These are phyloP conservation scores for Camponotus fellah DNA, from an alignment of 2,888 invertebrate species.

Conservation along the genomic window DNA sequence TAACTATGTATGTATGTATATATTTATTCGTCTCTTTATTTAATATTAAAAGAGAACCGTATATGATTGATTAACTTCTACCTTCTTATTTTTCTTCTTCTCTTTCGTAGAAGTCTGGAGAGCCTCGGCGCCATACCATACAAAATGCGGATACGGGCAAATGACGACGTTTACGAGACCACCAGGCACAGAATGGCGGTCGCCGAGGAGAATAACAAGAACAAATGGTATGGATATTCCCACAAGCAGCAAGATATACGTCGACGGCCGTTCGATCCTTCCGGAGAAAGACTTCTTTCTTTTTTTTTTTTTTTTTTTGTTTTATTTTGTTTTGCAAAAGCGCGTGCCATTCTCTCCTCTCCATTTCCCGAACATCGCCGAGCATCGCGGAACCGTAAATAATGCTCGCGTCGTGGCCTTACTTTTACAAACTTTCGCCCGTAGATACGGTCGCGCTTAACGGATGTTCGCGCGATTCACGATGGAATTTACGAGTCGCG, in stretches of 20 bases:
- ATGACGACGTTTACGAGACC: slow-evolving; percentile 97
- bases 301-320: slow-evolving; percentile 45
- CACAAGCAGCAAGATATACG: slow-evolving; percentile 19
- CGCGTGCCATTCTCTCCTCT: slow-evolving; percentile 3
- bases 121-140: slow-evolving; percentile 95
- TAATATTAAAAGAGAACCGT: neutral
- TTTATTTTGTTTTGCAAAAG: neutral
- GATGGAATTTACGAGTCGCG: slow-evolving; percentile 43
- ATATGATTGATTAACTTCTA: neutral
- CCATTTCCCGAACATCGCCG: slow-evolving; percentile 37
- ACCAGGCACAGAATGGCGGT: slow-evolving; percentile 97
- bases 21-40: neutral
- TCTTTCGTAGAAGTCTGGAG: slow-evolving; percentile 89
- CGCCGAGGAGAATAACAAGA: slow-evolving; percentile 96
- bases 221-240: slow-evolving; percentile 91
- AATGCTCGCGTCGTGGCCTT: slow-evolving; percentile 27
- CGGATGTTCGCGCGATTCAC: slow-evolving; percentile 40
- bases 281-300: slow-evolving; percentile 40
- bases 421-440: slow-evolving; percentile 49
- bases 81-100: neutral
- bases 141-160: slow-evolving; percentile 97
- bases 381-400: slow-evolving; percentile 45
- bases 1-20: neutral
- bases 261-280: slow-evolving; percentile 48
- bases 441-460: slow-evolving; percentile 24